Base-by-base conservation (phyloP, 2,113 vertebrate genomes). In the Alethe castanea region DNA sequence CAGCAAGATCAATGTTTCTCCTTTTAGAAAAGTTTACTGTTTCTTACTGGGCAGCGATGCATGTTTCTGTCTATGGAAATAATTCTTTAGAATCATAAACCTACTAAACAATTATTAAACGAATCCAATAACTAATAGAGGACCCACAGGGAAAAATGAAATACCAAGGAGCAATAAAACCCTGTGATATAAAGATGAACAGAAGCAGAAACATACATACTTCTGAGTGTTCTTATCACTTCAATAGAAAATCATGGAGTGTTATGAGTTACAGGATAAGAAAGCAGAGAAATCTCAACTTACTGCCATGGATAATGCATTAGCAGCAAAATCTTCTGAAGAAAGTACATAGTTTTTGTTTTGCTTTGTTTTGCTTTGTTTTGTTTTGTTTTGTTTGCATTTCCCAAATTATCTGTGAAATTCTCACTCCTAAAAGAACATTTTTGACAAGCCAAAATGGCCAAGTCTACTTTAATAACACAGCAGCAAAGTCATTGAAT, bases 401-500 rank as follows among this genome's bases (percentile, higher is more conserved):
- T 92, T 89, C 6, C 5, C 42, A 74, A 62, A 29, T 61, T 57
- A 24, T 17, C 2, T 61, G 19, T 61, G 61, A 79, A 71, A 72
- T 22, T 59, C 24, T 42, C 48, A 24, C 25, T 77, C 25, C 38
- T 76, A 82, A 53, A 85, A 52, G 6, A 82, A 69, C 0, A 38
- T 35, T 69, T 82, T n/a, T 92, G 6, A 60, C 10, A 40, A 71
- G 29, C 3, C 50, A 2, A 69, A 62, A 15, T 80, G 7, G 1
- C 3, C 25, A 65, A 3, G 1, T 72, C 10, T 81, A 6, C 8
- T 53, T 77, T 57, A 67, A 54, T n/a, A 60, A 60, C 8, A n/a
- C 7, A 42, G 11, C 0, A 2, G 9, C 0, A 3, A 81, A 73
- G 22, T 29, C 12, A 14, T 17, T 81, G 19, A 6, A 38, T 59